phyloP scores from a whole-genome alignment of 2,113 vertebrate genomes.

The Pteronura brasiliensis region DNA sequence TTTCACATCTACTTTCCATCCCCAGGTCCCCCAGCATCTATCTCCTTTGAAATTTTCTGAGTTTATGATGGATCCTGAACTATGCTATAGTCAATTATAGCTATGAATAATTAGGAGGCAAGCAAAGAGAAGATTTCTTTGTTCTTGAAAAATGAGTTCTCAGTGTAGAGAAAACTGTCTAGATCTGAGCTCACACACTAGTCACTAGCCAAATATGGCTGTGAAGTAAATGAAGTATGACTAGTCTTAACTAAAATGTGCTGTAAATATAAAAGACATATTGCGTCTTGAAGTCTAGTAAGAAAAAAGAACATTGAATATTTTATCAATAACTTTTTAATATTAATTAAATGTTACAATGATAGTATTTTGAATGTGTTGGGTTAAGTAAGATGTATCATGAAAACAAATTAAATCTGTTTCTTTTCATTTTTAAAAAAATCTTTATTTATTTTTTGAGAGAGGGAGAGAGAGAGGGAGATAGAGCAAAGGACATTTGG shows the following conservation, averaged over 20 bases:
- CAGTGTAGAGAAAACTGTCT: neutral
- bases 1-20: neutral
- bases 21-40: neutral
- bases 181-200: neutral
- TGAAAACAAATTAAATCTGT: neutral
- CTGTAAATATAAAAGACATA: neutral
- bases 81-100: conserved; percentile 29
- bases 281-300: neutral
- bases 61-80: conserved; percentile 25
- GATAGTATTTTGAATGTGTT: neutral
- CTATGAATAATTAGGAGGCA: conserved; percentile 20
- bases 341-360: neutral
- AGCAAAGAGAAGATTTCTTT: conserved; percentile 24
- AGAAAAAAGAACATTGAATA: neutral
- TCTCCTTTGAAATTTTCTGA: conserved; percentile 54
- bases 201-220: neutral
- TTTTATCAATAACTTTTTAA: neutral
- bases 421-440: neutral
- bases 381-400: neutral
- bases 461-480: neutral
- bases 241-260: neutral
- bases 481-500: neutral
- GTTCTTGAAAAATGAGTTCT: conserved; percentile 44
- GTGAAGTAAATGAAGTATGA: neutral
- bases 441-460: neutral